phyloP scores from a whole-genome alignment of 2,888 invertebrate species.

The Oxyscelio sp. region DNA sequence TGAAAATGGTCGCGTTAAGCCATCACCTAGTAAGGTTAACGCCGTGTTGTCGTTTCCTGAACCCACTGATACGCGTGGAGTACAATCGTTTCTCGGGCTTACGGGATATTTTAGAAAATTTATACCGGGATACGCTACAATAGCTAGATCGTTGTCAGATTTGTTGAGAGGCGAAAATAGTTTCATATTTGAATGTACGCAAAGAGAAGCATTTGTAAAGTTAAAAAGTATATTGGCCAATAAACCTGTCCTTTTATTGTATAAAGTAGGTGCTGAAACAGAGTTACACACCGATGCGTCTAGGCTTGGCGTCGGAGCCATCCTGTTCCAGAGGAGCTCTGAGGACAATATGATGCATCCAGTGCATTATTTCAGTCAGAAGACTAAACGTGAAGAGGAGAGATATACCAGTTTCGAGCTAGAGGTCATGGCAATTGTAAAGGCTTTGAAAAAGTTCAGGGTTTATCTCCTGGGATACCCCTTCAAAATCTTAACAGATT shows the following conservation, averaged over 20 bases:
- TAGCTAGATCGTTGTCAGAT: too few relatives aligned
- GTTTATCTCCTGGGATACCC: not conserved
- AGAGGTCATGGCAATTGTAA: conserved; percentile 44
- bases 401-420: conserved; percentile 54
- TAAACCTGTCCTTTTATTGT: not conserved
- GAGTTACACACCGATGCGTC: not conserved
- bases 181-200: too few relatives aligned
- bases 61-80: too few relatives aligned
- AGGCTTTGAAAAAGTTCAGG: conserved; percentile 4
- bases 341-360: conserved; percentile 44
- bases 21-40: too few relatives aligned
- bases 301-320: conserved; percentile 48
- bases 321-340: conserved; percentile 30
- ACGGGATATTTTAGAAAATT: too few relatives aligned
- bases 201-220: too few relatives aligned
- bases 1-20: too few relatives aligned
- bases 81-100: too few relatives aligned
- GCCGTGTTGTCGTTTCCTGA: too few relatives aligned
- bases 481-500: conserved; percentile 47
- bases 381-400: not conserved
- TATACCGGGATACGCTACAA: too few relatives aligned
- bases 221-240: too few relatives aligned
- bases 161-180: too few relatives aligned
- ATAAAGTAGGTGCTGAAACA: not conserved
- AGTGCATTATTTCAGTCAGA: conserved; percentile 32